Base-by-base conservation (phyloP, 2,888 invertebrate genomes). In the Gisinianus flammeolus region DNA sequence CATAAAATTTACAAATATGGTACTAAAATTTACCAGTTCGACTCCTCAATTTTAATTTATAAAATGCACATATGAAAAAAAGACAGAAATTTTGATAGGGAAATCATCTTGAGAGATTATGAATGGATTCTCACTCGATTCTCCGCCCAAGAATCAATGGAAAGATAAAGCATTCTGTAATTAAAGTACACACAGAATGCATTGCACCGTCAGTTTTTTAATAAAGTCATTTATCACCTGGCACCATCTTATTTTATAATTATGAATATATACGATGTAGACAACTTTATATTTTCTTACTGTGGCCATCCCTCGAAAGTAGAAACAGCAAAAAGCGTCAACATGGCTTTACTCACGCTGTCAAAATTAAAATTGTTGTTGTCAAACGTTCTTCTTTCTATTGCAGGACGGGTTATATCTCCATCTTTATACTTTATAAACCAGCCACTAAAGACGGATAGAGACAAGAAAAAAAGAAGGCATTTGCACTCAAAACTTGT, bases 301-400 rank as follows among this genome's bases (percentile, higher is more conserved):
- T 86, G 86, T 56, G 91, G 91, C 90, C 90, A 91, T 75, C 91
- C 91, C 85, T 91, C 91, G 87, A 91, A 91, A 44, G 91, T 91
- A 44, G 90, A 88, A 12, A 91, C 90, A 31, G 90, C 90, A 86
- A 91, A 91, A 19, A 91, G 86, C 0, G 90, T 90, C 73, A 91
- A 87, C 89, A 91, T 89, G 62, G 89, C 91, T 82, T 89, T 88
- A 67, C 87, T 87, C 76, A 91, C 90, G 85, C 90, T 89, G 86
- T 91, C 90, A 86, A 90, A 91, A 86, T 91, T 90, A 85, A 91
- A 90, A 81, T 88, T 87, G 85, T 89, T 89, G 81, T 89, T 88
- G n/a, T 85, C 84, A 90, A 91, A 91, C 31, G 87, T 86, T 64
- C 91, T 85, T n/a, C 86, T 85, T 24, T 87, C 86, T 28, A 87